These are phyloP conservation scores for Ochropacha duplaris DNA, from an alignment of 2,888 invertebrate species.

Conservation along the genomic window DNA sequence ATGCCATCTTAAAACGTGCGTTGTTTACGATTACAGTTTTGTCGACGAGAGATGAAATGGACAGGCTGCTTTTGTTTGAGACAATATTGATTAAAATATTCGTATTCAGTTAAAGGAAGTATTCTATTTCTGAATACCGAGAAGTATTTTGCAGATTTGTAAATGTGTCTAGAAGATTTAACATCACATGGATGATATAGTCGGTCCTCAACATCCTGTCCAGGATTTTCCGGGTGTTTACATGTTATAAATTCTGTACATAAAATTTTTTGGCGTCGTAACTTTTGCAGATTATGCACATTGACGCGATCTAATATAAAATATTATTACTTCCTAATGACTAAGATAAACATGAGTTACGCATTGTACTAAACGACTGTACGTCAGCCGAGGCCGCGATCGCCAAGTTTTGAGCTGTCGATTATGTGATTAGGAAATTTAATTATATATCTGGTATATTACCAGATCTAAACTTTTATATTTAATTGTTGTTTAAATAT, in stretches of 20 bases:
- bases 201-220: too few species aligned
- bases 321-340: constrained; percentile 31
- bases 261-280: constrained; percentile 17
- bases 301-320: constrained; percentile 21
- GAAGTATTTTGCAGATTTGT: too few species aligned
- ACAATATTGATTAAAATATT: not conserved
- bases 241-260: not conserved
- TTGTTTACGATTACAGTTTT: not conserved
- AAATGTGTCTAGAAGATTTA: too few species aligned
- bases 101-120: too few species aligned
- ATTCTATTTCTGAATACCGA: too few species aligned
- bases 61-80: not conserved
- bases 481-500: too few species aligned
- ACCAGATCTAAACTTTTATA: too few species aligned
- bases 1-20: constrained; percentile 20
- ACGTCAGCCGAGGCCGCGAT: constrained; percentile 21
- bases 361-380: too few species aligned
- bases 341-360: constrained; percentile 21
- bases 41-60: constrained; percentile 4
- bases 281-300: constrained; percentile 12
- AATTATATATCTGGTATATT: too few species aligned
- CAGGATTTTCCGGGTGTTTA: too few species aligned
- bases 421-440: not conserved
- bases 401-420: not conserved
- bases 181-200: too few species aligned